These are phyloP conservation scores for Oncorhynchus tshawytscha DNA, from an alignment of 2,113 vertebrate genomes.

Conservation along the genomic window DNA sequence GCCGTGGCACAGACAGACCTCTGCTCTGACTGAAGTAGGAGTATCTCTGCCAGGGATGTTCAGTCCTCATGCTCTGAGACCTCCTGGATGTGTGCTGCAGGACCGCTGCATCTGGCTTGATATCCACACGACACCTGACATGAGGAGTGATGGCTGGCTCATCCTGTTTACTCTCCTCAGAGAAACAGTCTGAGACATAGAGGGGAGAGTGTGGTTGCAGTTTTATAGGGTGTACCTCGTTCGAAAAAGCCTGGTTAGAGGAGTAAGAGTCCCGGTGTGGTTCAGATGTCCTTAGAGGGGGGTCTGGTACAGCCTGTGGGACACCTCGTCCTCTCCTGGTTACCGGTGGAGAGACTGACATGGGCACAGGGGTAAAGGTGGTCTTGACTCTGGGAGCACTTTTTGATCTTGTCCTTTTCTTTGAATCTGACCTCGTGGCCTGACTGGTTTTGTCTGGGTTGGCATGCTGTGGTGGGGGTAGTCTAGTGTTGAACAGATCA, in stretches of 20 bases:
- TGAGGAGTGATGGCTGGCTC: conserved; percentile 80
- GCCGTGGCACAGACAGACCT: conserved; percentile 81
- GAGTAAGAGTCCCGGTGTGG: conserved; percentile 68
- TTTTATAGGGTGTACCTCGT: conserved; percentile 94
- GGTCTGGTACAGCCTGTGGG: conserved; percentile 65
- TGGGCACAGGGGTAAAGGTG: conserved; percentile 79
- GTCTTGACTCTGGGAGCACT: conserved; percentile 83
- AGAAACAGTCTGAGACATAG: conserved; percentile 83
- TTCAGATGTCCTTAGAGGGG: conserved; percentile 65
- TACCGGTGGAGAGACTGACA: conserved; percentile 72
- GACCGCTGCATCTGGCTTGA: conserved; percentile 88
- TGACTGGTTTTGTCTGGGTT: conserved; percentile 64
- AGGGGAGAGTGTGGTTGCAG: conserved; percentile 89
- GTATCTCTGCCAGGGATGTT: conserved; percentile 74
- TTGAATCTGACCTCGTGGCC: conserved; percentile 67
- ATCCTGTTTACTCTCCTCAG: conserved; percentile 63
- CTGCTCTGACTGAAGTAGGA: conserved; percentile 70
- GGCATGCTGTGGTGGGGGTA: conserved; percentile 55
- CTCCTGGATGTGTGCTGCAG: conserved; percentile 79
- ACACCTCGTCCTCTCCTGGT: conserved; percentile 74
- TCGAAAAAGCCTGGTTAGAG: conserved; percentile 79
- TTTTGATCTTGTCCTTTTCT: conserved; percentile 85
- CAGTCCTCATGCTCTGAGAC: conserved; percentile 58
- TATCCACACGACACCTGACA: conserved; percentile 90
- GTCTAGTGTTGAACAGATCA: conserved; percentile 68